phyloP scores from a whole-genome alignment of 2,797 vertebrate genomes.

The Manis javanica region DNA sequence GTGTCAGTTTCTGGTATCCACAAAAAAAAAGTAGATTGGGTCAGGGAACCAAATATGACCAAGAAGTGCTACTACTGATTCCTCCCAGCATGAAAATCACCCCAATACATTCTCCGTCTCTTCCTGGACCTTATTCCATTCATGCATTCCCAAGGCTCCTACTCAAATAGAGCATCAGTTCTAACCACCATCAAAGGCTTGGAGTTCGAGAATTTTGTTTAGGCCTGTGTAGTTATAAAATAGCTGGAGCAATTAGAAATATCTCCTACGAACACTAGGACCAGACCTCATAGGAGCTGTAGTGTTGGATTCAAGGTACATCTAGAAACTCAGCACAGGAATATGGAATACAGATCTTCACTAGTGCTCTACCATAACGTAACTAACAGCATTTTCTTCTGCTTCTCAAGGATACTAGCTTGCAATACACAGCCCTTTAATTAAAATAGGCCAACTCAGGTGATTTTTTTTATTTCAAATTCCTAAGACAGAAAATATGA shows the following conservation, averaged over 20 bases:
- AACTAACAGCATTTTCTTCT: background rate
- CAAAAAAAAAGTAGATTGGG: background rate
- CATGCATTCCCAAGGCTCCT: background rate
- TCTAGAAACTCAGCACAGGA: background rate
- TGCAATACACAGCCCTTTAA: background rate
- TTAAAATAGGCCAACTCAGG: background rate
- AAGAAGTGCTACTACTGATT: background rate
- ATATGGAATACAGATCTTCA: background rate
- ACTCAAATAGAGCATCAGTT: background rate
- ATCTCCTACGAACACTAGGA: background rate
- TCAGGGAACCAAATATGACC: background rate
- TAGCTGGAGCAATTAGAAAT: background rate
- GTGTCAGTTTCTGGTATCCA: background rate
- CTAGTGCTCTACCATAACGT: background rate
- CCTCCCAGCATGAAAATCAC: background rate
- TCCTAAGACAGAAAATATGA: background rate
- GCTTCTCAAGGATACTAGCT: background rate
- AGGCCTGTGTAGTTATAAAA: background rate
- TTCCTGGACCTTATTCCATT: background rate
- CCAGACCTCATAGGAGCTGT: background rate
- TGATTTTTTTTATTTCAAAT: constrained; percentile 1
- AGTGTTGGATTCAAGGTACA: background rate
- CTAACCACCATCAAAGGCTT: background rate
- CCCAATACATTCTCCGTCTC: background rate
- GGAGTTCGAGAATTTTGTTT: background rate